Conservation (phyloP, 2,888 invertebrate genomes). For the Lithodes maja region DNA sequence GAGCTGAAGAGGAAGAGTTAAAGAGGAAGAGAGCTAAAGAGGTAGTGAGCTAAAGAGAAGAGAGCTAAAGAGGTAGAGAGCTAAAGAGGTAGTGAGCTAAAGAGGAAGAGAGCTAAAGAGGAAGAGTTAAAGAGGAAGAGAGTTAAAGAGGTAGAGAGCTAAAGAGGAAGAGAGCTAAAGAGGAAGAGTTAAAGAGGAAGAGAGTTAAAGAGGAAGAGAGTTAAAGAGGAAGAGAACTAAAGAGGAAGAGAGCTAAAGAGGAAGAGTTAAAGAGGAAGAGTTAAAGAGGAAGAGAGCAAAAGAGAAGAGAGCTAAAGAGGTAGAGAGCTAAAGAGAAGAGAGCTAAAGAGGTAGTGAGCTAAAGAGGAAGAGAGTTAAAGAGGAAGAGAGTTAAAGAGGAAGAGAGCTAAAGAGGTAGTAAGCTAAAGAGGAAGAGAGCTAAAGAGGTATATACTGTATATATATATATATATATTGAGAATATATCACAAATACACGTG, state of each 20-base stretch:
- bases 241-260: background rate
- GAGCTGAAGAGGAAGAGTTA: background rate
- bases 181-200: background rate
- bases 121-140: background rate
- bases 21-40: background rate
- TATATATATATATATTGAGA: conserved; percentile 9
- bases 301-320: background rate
- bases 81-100: background rate
- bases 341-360: background rate
- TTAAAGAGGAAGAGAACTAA: background rate
- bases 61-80: background rate
- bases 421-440: background rate
- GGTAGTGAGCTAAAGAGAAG: background rate
- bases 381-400: background rate
- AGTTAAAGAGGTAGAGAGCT: background rate
- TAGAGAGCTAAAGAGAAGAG: background rate
- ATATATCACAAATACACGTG: too few relatives aligned
- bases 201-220: background rate
- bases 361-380: background rate
- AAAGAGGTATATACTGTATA: background rate
- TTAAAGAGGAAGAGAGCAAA: background rate
- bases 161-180: background rate
- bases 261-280: background rate
- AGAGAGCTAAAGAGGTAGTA: background rate
- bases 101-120: background rate